A percentile compares a stretch with the other conserved stretches of the same genome.
phyloP scores from a whole-genome alignment of 2,113 vertebrate genomes.

The Lontra canadensis region DNA sequence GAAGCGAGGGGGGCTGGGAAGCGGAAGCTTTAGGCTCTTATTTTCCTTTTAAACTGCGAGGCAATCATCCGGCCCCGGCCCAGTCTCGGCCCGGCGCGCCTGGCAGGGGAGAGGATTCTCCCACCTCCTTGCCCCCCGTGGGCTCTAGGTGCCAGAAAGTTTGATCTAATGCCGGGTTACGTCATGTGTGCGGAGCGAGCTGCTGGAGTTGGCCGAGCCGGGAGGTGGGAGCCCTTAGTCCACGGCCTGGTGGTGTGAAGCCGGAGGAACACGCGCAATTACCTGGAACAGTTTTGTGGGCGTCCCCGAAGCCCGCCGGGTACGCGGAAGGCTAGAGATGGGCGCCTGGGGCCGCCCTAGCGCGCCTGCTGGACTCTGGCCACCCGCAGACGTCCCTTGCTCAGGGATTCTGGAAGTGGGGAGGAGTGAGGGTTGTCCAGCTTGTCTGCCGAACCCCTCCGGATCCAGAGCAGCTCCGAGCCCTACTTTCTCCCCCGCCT shows the following conservation, averaged over 20 bases:
- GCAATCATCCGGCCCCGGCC: neutral
- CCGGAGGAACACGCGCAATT: neutral
- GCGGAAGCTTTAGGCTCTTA: slow-evolving; percentile 69
- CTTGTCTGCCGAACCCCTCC: neutral
- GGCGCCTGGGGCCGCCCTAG: neutral
- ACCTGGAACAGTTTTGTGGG: slow-evolving; percentile 43
- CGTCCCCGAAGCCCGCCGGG: slow-evolving; percentile 16
- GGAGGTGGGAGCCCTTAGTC: slow-evolving; percentile 37
- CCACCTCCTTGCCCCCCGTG: neutral
- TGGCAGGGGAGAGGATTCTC: neutral
- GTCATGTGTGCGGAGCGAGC: slow-evolving; percentile 54
- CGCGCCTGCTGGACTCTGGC: neutral
- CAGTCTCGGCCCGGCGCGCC: neutral
- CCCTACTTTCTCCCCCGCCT: neutral
- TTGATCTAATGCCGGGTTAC: slow-evolving; percentile 66
- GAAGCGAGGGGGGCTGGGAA: slow-evolving; percentile 49
- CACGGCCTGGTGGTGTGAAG: neutral
- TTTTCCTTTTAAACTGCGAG: slow-evolving; percentile 59
- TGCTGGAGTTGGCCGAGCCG: slow-evolving; percentile 33
- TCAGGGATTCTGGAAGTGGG: neutral
- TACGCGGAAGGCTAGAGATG: neutral
- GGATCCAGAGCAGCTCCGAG: neutral
- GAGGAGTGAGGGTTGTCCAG: neutral
- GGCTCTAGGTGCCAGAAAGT: slow-evolving; percentile 72
- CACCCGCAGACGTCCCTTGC: neutral